Evolutionary conservation across 2,113 vertebrate species (phyloP), one percentile per base, ranked within the genome.

Genomic region (Platysteira castanea): DNA sequence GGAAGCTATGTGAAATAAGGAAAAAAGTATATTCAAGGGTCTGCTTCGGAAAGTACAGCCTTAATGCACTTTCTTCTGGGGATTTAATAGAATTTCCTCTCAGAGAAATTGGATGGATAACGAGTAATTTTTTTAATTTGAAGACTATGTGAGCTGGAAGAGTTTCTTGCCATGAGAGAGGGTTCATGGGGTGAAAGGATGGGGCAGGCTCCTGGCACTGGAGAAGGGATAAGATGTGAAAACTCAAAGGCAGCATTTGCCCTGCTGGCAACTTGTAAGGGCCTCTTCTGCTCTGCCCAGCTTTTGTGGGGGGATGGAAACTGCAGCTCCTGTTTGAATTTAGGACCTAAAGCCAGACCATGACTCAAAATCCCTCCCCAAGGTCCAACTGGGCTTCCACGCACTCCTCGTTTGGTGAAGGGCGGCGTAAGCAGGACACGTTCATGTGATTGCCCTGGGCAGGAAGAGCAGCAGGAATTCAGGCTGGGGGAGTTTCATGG

Each of bases 21-120:
- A 96, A 97, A 97, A 97, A 98, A 98, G 97, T 98, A 98, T 98
- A 98, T 98, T 98, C 98, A 98, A 98, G 96, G 89, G 95, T 93
- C 96, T 84, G 41, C 90, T 97, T 95, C 68, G 97, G 95, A 95
- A 98, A 96, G 96, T 97, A 95, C 74, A 88, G 89, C 89, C 87
- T 87, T 95, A 98, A 98, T 96, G 94, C 90, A 89, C 31, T 75
- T 97, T 96, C 96, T 98, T 96, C 78, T 71, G 96, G 95, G 94
- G 97, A 95, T 97, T 98, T 98, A 98, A 98, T 98, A 98, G 97
- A 97, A 98, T 98, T 97, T 97, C 80, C 78, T 98, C 89, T 98
- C 86, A 93, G 89, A 95, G 97, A 98, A 97, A 97, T 94, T 96
- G 96, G 95, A 90, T 90, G 95, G 97, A 93, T 97, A 98, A 96